These are phyloP conservation scores for Spilosoma lubricipeda DNA, from an alignment of 2,888 invertebrate genomes.

Conservation along the genomic window DNA sequence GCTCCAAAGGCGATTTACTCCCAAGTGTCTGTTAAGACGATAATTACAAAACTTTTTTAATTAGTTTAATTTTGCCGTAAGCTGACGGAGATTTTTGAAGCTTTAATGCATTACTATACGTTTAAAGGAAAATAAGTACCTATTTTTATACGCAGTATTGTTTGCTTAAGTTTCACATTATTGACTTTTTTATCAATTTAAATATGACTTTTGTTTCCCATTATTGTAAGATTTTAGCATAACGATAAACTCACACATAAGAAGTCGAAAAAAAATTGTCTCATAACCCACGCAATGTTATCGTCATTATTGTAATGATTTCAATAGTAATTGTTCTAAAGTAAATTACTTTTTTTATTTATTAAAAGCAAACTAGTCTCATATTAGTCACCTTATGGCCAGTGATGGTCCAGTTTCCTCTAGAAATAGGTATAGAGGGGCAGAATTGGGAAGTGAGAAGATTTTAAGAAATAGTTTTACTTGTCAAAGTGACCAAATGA, in stretches of 20 bases:
- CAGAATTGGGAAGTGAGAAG: too few species aligned
- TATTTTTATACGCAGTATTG: constrained; percentile 25
- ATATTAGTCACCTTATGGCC: too few species aligned
- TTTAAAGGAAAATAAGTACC: constrained; percentile 36
- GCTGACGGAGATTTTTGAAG: constrained; percentile 80
- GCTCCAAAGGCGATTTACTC: constrained; percentile 84
- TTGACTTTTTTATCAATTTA: neutral
- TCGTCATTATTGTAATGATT: too few species aligned
- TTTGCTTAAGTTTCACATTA: constrained; percentile 22
- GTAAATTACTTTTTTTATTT: too few species aligned
- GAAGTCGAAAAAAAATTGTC: neutral
- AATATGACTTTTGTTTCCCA: neutral
- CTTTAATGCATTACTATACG: constrained; percentile 62
- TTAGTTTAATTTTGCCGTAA: constrained; percentile 84
- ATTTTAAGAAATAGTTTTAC: too few species aligned
- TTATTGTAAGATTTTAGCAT: neutral
- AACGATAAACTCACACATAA: neutral
- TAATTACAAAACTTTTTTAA: constrained; percentile 86
- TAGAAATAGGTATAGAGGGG: too few species aligned
- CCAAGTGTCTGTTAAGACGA: constrained; percentile 84
- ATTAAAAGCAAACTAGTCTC: too few species aligned
- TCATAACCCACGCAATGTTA: neutral
- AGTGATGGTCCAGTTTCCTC: too few species aligned
- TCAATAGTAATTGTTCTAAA: neutral
- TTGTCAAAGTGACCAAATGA: too few species aligned